Conservation (phyloP, 2,113 vertebrate genomes). For the Abramis brama region DNA sequence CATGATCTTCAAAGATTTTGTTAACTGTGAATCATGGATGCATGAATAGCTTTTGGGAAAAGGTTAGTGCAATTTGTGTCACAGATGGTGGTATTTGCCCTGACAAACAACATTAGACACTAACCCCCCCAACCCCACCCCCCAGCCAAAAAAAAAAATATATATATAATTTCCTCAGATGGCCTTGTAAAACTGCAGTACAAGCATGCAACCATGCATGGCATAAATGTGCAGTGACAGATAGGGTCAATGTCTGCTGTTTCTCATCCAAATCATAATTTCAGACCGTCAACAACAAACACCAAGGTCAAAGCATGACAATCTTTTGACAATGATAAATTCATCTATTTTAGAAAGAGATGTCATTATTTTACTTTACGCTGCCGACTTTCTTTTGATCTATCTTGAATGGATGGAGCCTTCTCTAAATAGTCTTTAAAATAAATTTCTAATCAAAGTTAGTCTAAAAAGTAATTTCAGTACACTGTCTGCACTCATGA, state of each 20-base stretch:
- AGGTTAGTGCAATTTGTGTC: conserved; percentile 42
- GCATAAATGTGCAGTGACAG: conserved; percentile 21
- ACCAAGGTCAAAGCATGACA: conserved; percentile 20
- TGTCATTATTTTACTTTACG: neutral
- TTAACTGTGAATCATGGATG: neutral
- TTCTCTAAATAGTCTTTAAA: conserved; percentile 2
- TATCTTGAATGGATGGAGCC: neutral
- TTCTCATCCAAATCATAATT: conserved; percentile 6
- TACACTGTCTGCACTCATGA: conserved; percentile 6
- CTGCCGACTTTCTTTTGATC: neutral
- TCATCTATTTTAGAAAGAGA: neutral
- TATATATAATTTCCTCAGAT: neutral
- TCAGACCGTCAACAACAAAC: conserved; percentile 20
- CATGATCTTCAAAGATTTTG: neutral
- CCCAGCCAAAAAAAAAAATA: neutral
- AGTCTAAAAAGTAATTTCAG: neutral
- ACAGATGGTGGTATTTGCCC: neutral
- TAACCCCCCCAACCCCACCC: no score
- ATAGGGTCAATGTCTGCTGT: neutral
- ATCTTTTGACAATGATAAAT: conserved; percentile 14
- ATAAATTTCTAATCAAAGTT: conserved; percentile 18
- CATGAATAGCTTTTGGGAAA: conserved; percentile 39
- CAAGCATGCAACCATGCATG: conserved; percentile 25
- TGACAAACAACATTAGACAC: conserved; percentile 14
- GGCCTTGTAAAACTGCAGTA: conserved; percentile 33